Base-by-base conservation (phyloP, 2,888 invertebrate genomes). In the Chorisops tibialis region DNA sequence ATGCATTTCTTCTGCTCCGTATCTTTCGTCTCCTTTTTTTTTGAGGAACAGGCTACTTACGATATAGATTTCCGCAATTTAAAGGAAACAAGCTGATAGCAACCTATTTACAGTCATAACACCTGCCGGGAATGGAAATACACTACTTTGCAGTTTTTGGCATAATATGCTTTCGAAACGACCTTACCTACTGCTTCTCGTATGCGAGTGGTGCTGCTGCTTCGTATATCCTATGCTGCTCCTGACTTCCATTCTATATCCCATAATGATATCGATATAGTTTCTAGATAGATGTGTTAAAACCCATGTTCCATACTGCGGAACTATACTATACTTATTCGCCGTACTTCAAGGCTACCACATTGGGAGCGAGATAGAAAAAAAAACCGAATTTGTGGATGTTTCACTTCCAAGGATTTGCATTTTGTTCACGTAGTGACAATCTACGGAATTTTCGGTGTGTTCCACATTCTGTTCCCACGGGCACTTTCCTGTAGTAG, bases 361-460 rank as follows among this genome's bases (percentile, higher is more conserved):
- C 47, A 19, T 3, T 22, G 21, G 2, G n/a, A 22, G n/a, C 19
- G 21, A 16, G 18, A 18, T 21, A 47, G 43, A 19, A 45, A 41
- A n/a, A 16, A 16, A 41, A 5, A n/a, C 41, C 41, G 41, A n/a
- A 5, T 45, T 18, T 45, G 45, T 12, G 5, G 19, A 19, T 19
- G 19, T 45, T 45, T 45, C 22, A 41, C 39, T 22, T 19, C 18
- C 9, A 51, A 51, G 38, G 39, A 54, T 54, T 39, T 54, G 38
- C 41, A 54, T 54, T 54, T 54, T 39, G 21, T 54, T 54, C 52
- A 54, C 52, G 52, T 54, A 54, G 52, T 41, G 41, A 21, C 52
- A 54, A 54, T 54, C 52, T 22, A 54, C 51, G 21, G 52, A 22
- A 54, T 54, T 41, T 41, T 39, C 21, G 21, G 52, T 41, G 39